phyloP scores from a whole-genome alignment of 2,888 invertebrate species.

The Odontocerum albicorne region DNA sequence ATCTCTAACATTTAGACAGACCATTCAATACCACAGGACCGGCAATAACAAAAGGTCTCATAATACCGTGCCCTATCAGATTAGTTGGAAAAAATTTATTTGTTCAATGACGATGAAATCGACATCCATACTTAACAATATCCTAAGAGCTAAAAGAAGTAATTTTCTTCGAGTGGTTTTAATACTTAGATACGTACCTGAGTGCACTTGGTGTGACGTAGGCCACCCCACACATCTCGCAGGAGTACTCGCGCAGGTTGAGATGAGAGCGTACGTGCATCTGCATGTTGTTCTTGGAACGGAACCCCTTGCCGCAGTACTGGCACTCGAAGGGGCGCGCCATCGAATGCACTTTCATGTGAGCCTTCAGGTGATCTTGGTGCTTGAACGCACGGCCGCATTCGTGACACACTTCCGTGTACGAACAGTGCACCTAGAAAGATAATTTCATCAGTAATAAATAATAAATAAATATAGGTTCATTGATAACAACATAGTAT shows the following conservation, averaged over 20 bases:
- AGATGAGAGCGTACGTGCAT: constrained; percentile 23
- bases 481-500: not conserved
- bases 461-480: not conserved
- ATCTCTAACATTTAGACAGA: too few relatives aligned
- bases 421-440: constrained; percentile 16
- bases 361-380: constrained; percentile 22
- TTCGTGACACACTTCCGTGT: constrained; percentile 21
- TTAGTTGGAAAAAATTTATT: too few relatives aligned
- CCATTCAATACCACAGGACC: too few relatives aligned
- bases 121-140: too few relatives aligned
- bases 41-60: too few relatives aligned
- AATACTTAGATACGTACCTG: too few relatives aligned
- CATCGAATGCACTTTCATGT: constrained; percentile 22
- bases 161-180: too few relatives aligned
- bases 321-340: constrained; percentile 23
- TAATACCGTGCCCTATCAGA: too few relatives aligned
- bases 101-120: too few relatives aligned
- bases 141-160: too few relatives aligned
- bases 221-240: constrained; percentile 23
- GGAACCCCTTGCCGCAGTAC: constrained; percentile 23
- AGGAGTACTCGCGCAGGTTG: constrained; percentile 21
- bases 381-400: constrained; percentile 25
- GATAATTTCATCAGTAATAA: not conserved
- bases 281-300: constrained; percentile 25
- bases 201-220: constrained; percentile 24